Evolutionary conservation across 2,888 invertebrate species (phyloP).

Genomic region (Tachystola acroxantha): DNA sequence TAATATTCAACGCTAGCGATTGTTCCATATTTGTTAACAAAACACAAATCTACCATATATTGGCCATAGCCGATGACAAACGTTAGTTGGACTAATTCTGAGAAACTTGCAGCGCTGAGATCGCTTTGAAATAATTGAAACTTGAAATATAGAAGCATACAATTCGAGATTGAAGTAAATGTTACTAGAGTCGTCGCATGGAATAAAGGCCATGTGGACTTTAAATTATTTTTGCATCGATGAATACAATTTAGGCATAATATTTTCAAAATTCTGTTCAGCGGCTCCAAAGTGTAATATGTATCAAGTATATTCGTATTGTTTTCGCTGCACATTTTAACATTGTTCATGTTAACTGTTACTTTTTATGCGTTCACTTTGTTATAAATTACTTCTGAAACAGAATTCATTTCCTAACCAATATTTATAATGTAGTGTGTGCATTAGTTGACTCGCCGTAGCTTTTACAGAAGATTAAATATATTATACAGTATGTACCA

Average conservation of each 20-base stretch:
- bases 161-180: neutral
- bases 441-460: no score
- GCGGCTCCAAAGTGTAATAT: neutral
- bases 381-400: no score
- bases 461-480: no score
- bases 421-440: no score
- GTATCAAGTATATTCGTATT: neutral
- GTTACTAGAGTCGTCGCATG: neutral
- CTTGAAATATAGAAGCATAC: neutral
- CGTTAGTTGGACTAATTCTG: neutral
- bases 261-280: neutral
- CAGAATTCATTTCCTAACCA: no score
- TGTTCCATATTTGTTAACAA: conserved; percentile 19
- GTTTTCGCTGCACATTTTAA: neutral
- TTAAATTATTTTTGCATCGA: neutral
- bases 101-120: neutral
- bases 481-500: no score
- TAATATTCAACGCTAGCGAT: conserved; percentile 17
- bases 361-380: no score
- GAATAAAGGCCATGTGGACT: neutral
- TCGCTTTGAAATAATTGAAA: neutral
- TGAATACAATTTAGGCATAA: conserved; percentile 10
- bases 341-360: neutral
- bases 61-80: conserved; percentile 16
- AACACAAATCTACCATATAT: conserved; percentile 21